These are phyloP conservation scores for Anhinga anhinga DNA, from an alignment of 2,113 vertebrate species.

Conservation along the genomic window DNA sequence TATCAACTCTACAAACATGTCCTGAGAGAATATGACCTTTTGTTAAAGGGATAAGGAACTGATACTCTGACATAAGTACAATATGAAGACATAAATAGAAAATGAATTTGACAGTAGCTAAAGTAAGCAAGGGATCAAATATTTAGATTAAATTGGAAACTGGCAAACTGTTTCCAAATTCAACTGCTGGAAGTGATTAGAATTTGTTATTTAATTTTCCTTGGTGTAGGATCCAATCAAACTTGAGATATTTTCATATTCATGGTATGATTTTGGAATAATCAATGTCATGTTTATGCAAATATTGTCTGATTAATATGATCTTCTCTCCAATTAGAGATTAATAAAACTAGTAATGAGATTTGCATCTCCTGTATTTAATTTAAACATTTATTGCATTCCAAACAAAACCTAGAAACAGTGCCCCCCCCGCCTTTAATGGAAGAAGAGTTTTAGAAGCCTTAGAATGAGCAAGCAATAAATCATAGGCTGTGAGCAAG, in stretches of 20 bases:
- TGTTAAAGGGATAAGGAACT: neutral
- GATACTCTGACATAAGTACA: neutral
- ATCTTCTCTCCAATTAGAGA: neutral
- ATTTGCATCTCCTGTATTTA: neutral
- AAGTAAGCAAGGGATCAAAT: neutral
- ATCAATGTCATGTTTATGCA: conserved; percentile 2
- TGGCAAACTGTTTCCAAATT: neutral
- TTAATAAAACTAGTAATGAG: neutral
- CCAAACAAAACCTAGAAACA: neutral
- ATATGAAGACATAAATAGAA: neutral
- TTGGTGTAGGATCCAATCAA: neutral
- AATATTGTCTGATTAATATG: neutral
- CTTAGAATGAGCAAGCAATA: neutral
- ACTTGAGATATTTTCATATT: neutral
- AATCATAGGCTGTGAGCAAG: neutral
- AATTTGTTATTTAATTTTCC: conserved; percentile 4
- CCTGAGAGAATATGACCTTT: neutral
- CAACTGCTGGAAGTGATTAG: neutral
- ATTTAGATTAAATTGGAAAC: neutral
- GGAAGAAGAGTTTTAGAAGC: neutral
- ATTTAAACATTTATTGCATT: neutral
- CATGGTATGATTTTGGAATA: neutral
- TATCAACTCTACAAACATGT: neutral
- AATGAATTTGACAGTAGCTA: neutral
- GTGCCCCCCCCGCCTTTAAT: neutral